Evolutionary conservation across 2,797 vertebrate species (phyloP).

Genomic region (Botia kubotai): DNA sequence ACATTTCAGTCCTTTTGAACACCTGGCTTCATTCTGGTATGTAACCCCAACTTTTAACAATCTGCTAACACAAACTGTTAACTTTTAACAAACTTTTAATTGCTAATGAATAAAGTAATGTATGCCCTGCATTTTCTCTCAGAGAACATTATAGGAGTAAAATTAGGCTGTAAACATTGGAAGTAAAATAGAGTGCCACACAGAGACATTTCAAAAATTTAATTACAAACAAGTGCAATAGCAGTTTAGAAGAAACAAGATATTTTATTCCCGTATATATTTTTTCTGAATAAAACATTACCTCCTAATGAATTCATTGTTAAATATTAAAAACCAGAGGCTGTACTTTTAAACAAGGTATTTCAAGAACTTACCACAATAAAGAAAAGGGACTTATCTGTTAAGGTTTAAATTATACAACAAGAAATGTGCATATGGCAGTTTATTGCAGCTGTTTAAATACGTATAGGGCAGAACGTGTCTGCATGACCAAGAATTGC

Average conservation of each 20-base stretch:
- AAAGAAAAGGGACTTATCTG: slow-evolving; percentile 2
- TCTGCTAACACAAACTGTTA: too few relatives aligned
- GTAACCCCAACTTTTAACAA: too few relatives aligned
- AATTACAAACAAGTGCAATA: not conserved
- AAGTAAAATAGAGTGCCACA: not conserved
- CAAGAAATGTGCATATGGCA: slow-evolving; percentile 17
- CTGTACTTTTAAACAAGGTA: not conserved
- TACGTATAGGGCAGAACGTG: slow-evolving; percentile 11
- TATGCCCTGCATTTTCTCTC: not conserved
- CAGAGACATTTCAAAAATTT: not conserved
- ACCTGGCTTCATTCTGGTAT: too few relatives aligned
- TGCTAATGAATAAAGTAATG: not conserved
- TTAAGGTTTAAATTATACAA: slow-evolving; percentile 8
- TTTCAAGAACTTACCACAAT: not conserved
- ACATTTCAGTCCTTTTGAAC: too few relatives aligned
- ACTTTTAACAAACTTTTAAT: too few relatives aligned
- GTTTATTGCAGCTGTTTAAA: not conserved
- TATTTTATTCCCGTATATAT: not conserved
- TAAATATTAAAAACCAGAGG: slow-evolving; percentile 18
- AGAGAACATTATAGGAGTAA: not conserved
- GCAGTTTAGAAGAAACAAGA: not conserved
- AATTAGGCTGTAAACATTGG: not conserved
- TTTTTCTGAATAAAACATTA: slow-evolving; percentile 28
- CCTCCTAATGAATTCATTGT: slow-evolving; percentile 31
- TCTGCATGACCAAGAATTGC: not conserved